Evolutionary conservation across 2,888 invertebrate genomes (phyloP), one percentile per base, ranked within the genome.

Genomic region (Drosophila quinaria): DNA sequence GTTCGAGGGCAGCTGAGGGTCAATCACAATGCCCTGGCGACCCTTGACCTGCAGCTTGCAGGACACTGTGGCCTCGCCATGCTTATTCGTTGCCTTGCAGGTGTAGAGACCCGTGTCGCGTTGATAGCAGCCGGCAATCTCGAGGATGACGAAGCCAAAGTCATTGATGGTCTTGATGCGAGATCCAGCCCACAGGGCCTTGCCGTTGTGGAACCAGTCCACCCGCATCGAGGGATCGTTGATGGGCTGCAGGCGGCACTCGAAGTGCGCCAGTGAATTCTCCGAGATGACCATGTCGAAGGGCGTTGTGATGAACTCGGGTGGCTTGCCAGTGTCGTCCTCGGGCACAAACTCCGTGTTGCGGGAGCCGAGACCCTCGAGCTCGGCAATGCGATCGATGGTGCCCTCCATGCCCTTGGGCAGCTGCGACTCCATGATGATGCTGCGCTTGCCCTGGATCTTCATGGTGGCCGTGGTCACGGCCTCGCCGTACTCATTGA

Each of bases 181-280:
- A 5, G 97, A 97, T 69, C 98, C 97, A 63, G 97, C 96, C 92
- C 97, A 95, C 70, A 99, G 94, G 4, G 98, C 96, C 92, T 98
- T 97, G 46, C 98, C 99, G 92, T 99, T 98, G 91, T 98, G 98
- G 95, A 95, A 99, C 99, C 99, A 99, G 93, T 99, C 98, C 11
- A 98, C 97, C 80, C 97, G 94, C 96, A 98, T 97, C 90, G 97
- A 97, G 5, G 97, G 96, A 92, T 98, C 98, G 89, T 97, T 97
- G 15, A 98, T 95, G 17, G 98, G 98, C 77, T 96, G 95, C 64
- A 98, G 93, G 62, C 97, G 95, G 89, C 98, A 98, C 93, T 98
- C 98, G 89, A 98, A 98, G 93, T 98, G 97, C 51, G 98, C 98
- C 69, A 98, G 94, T 5, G 96, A 95, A 90, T 98, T 98, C 93